Conservation (phyloP, 1,140 invertebrate genomes). For the Drosophila erecta region DNA sequence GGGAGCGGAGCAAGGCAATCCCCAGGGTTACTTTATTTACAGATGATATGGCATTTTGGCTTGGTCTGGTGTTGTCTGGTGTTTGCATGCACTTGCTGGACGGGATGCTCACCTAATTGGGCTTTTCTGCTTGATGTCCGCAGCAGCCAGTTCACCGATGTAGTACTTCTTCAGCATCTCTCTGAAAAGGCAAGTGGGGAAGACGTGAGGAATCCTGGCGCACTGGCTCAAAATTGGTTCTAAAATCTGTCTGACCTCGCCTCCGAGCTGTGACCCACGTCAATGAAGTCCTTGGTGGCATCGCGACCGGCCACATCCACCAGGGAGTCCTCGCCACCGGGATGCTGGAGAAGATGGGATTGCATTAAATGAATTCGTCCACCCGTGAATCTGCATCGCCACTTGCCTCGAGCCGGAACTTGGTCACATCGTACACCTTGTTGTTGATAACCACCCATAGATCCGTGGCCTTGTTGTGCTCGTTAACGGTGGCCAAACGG, state of each 20-base stretch:
- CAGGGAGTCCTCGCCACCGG: conserved; percentile 93
- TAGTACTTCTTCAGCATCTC: conserved; percentile 94
- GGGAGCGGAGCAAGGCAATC: conserved; percentile 13
- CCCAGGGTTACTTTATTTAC: conserved; percentile 15
- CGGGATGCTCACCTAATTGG: conserved; percentile 58
- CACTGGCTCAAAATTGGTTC: not conserved
- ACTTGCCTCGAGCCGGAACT: conserved; percentile 87
- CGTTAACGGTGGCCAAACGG: conserved; percentile 86
- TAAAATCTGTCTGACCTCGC: conserved; percentile 86
- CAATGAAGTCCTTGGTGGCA: conserved; percentile 92
- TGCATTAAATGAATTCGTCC: not conserved
- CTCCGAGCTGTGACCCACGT: conserved; percentile 94
- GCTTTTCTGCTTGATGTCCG: conserved; percentile 64
- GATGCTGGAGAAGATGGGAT: conserved; percentile 87
- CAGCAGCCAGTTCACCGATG: conserved; percentile 89
- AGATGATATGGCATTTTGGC: not conserved
- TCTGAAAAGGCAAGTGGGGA: conserved; percentile 81
- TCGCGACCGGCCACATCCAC: conserved; percentile 91
- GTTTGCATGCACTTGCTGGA: conserved; percentile 1
- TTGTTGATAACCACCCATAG: conserved; percentile 88
- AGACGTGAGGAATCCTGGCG: not conserved
- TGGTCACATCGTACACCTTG: conserved; percentile 88
- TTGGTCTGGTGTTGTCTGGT: not conserved
- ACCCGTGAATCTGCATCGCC: not conserved
- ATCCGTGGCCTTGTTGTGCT: conserved; percentile 85